Evolutionary conservation across 1,140 invertebrate species (phyloP).

Genomic region (Lasioglossum albipes): DNA sequence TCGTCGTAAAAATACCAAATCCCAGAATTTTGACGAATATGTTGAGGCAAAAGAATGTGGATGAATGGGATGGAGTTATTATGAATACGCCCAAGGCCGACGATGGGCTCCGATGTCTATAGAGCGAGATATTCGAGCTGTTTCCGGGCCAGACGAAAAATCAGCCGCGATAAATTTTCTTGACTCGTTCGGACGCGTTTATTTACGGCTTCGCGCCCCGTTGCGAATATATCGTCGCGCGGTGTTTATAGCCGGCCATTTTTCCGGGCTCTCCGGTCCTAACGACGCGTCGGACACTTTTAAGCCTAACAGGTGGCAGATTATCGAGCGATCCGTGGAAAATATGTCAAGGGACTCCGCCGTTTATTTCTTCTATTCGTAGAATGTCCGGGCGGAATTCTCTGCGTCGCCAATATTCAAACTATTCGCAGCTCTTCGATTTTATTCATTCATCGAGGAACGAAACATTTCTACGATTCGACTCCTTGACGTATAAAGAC

Average conservation of each 20-base stretch:
- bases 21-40: too few species aligned
- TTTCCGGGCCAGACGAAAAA: conserved; percentile 44
- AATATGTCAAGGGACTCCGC: neutral
- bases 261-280: conserved; percentile 17
- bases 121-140: conserved; percentile 39
- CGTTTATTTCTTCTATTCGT: neutral
- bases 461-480: too few species aligned
- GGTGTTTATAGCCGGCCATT: conserved; percentile 47
- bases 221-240: conserved; percentile 37
- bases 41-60: too few species aligned
- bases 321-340: conserved; percentile 29
- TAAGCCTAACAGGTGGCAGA: conserved; percentile 59
- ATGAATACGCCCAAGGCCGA: too few species aligned
- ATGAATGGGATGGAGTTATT: too few species aligned
- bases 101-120: conserved; percentile 24
- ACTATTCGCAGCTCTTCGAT: too few species aligned
- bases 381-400: neutral
- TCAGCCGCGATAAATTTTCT: conserved; percentile 56
- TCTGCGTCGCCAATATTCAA: too few species aligned
- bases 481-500: too few species aligned
- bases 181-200: conserved; percentile 51
- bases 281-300: conserved; percentile 46
- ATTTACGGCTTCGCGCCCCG: conserved; percentile 35
- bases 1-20: too few species aligned
- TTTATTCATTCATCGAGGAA: too few species aligned